Evolutionary conservation across 1,140 invertebrate species (phyloP), one percentile per base, ranked within the genome.

Genomic region (Drosophila subpulchrella): DNA sequence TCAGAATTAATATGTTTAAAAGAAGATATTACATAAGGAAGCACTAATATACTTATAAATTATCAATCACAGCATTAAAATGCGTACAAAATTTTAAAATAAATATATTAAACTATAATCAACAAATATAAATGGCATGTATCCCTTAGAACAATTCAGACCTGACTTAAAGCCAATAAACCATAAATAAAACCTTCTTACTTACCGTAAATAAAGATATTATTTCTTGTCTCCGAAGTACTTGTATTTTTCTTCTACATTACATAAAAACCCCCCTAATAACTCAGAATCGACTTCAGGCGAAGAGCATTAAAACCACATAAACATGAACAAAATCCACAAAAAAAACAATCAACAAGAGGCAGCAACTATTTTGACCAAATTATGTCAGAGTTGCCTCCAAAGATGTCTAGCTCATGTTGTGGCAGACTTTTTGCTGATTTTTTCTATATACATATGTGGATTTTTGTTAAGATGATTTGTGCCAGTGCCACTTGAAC

Each of bases 401-500:
- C 41, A 41, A 63, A 48, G 55, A 59, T 65, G 55, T 65, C 50
- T 78, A 36, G 68, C 50, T 32, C 48, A 68, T 44, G 58, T 80
- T 65, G 38, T 59, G 46, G 15, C 57, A 57, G 56, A 60, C 27
- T 34, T 46, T 60, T 38, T 72, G 58, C 32, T 47, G 53, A 8
- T 12, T 4, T 60, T 56, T 61, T 62, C 15, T 11, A 30, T 13
- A 13, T 5, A 36, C 11, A n/a, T 50, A 36, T 36, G 13, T 70
- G 42, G 15, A 59, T 60, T 55, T 70, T 50, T 58, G 41, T 58
- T 53, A 48, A 71, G 61, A 71, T 82, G 75, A 78, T 88, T 88
- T 82, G 79, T 78, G 70, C 74, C 82, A 86, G 75, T 88, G 78
- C 68, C 82, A 81, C 74, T 72, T 82, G 78, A 88, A 75, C 81